These are phyloP conservation scores for Gallinago solitaria DNA, from an alignment of 2,797 vertebrate species.

Conservation along the genomic window DNA sequence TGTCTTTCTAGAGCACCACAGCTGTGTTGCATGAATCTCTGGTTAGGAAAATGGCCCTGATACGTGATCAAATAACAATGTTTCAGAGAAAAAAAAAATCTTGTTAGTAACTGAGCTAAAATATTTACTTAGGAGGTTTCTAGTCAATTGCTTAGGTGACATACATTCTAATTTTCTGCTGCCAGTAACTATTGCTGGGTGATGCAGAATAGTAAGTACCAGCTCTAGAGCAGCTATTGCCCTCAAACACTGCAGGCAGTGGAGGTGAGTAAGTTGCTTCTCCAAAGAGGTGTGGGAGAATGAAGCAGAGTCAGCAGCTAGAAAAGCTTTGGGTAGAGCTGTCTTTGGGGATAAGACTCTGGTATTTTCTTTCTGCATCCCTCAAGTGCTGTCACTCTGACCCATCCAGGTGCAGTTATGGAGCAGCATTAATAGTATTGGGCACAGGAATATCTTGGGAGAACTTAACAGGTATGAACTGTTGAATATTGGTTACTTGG, in stretches of 20 bases:
- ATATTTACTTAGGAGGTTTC: background rate
- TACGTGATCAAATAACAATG: background rate
- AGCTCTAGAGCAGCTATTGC: background rate
- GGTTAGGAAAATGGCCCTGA: background rate
- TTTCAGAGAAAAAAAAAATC: background rate
- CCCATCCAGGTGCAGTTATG: background rate
- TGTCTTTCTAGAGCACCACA: background rate
- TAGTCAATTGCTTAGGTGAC: background rate
- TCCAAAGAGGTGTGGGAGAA: background rate
- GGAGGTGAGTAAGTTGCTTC: background rate
- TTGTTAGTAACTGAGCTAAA: background rate
- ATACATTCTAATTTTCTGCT: background rate
- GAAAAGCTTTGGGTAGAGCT: background rate
- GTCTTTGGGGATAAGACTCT: background rate
- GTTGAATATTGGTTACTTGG: background rate
- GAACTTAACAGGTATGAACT: background rate
- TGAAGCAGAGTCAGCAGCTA: background rate
- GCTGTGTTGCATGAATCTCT: background rate
- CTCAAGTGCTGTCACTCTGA: background rate
- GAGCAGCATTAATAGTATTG: background rate
- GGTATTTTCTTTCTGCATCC: background rate
- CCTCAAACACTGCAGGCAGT: too few species aligned
- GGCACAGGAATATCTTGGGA: background rate
- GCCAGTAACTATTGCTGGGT: background rate
- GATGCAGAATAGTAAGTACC: background rate